A percentile compares a stretch with the other conserved stretches of the same genome.
These are phyloP conservation scores for Apodemus agrarius DNA, from an alignment of 2,797 vertebrate species.

Conservation along the genomic window DNA sequence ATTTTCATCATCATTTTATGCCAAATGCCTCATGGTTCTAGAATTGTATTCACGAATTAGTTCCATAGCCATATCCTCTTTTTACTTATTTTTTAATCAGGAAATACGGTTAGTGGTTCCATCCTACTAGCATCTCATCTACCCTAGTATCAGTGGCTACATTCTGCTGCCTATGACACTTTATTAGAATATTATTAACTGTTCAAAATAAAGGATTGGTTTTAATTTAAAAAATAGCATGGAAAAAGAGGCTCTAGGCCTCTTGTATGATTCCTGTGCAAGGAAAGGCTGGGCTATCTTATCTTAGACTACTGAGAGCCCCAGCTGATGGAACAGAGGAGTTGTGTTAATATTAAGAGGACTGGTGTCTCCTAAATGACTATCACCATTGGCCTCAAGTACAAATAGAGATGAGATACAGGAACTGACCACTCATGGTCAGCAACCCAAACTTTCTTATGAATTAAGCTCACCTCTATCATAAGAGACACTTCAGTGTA, in stretches of 20 bases:
- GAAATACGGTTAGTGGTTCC: background rate
- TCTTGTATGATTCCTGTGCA: background rate
- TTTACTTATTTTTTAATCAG: background rate
- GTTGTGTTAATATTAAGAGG: background rate
- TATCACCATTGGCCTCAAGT: slow-evolving; percentile 4
- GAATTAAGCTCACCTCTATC: background rate
- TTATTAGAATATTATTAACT: background rate
- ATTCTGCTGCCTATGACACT: background rate
- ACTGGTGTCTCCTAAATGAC: background rate
- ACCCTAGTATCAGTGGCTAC: background rate
- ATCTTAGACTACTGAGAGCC: background rate
- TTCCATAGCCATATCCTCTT: background rate
- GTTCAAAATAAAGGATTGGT: slow-evolving; percentile 9
- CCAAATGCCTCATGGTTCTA: background rate
- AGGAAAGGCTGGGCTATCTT: background rate
- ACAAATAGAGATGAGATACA: background rate
- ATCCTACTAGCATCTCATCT: background rate
- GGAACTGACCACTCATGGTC: background rate
- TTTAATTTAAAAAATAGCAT: slow-evolving; percentile 8
- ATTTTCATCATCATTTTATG: background rate
- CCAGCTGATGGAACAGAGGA: background rate
- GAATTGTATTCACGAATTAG: background rate
- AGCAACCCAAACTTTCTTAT: background rate
- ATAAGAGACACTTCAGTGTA: background rate
- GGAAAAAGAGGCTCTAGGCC: background rate